Evolutionary conservation across 1,140 invertebrate species (phyloP).

Genomic region (Drosophila subpulchrella): DNA sequence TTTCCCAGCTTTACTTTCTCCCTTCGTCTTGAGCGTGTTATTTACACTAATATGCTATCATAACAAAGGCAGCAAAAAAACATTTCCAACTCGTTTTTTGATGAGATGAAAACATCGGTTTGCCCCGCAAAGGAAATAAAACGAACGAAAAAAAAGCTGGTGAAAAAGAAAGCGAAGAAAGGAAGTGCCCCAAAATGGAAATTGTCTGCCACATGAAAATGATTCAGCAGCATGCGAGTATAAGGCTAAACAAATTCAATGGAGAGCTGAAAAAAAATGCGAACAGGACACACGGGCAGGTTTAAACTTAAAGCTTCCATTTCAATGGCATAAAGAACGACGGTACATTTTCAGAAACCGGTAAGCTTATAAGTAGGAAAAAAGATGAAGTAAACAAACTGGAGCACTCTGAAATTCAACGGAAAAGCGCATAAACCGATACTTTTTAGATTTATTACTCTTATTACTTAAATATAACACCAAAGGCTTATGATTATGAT

Average conservation of each 20-base stretch:
- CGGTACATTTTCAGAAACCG: not conserved
- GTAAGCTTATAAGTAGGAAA: not conserved
- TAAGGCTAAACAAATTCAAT: conserved; percentile 15
- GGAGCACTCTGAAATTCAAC: not conserved
- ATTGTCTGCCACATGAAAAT: conserved; percentile 9
- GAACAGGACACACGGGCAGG: not conserved
- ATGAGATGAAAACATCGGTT: conserved; percentile 21
- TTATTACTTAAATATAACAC: too few relatives aligned
- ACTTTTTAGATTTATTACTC: too few relatives aligned
- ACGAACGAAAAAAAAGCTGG: not conserved
- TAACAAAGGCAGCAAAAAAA: conserved; percentile 30
- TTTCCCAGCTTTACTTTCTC: not conserved
- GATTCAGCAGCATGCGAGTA: not conserved
- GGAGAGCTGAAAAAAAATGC: not conserved
- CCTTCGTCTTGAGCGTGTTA: conserved; percentile 31
- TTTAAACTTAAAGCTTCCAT: not conserved
- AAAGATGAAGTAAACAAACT: not conserved
- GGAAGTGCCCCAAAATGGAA: conserved; percentile 3
- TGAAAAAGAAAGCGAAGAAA: not conserved
- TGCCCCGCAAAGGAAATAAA: not conserved
- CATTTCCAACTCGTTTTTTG: conserved; percentile 11
- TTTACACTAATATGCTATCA: conserved; percentile 48
- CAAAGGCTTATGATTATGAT: too few relatives aligned
- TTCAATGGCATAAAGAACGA: not conserved
- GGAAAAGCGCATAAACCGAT: too few relatives aligned